phyloP scores from a whole-genome alignment of 2,888 invertebrate species.

The Tetropium fuscum region DNA sequence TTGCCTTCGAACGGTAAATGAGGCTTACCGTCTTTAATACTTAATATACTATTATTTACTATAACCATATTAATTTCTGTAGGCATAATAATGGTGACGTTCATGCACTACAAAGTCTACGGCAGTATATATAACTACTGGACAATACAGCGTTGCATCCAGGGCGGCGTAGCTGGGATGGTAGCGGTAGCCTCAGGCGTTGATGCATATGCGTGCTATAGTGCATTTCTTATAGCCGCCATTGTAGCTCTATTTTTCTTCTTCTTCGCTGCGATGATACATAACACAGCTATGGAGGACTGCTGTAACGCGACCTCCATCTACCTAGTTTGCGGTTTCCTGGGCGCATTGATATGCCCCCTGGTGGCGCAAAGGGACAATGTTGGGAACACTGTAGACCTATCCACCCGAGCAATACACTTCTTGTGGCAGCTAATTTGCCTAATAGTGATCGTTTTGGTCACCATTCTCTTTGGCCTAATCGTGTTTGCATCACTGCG shows the following conservation, averaged over 20 bases:
- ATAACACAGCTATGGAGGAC: conserved; percentile 60
- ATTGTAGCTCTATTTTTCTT: conserved; percentile 49
- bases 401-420: conserved; percentile 19
- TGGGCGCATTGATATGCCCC: conserved; percentile 56
- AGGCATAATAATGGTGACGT: conserved; percentile 44
- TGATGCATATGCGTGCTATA: conserved; percentile 54
- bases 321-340: conserved; percentile 55
- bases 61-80: conserved; percentile 5
- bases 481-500: conserved; percentile 36
- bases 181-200: conserved; percentile 58
- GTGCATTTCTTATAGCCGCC: conserved; percentile 48
- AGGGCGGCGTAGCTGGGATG: conserved; percentile 59
- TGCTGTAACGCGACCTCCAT: conserved; percentile 59
- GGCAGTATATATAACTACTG: conserved; percentile 58
- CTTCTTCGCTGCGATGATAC: conserved; percentile 53
- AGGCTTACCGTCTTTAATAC: too few species aligned
- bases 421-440: conserved; percentile 48
- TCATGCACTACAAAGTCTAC: conserved; percentile 47
- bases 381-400: conserved; percentile 5
- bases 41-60: neutral
- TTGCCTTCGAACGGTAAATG: too few species aligned
- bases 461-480: conserved; percentile 33
- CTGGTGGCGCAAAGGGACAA: conserved; percentile 45
- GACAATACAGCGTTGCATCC: conserved; percentile 59
- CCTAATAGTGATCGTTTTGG: conserved; percentile 25